phyloP scores from a whole-genome alignment of 2,888 invertebrate genomes.

The Pachliopta kotzebuea region DNA sequence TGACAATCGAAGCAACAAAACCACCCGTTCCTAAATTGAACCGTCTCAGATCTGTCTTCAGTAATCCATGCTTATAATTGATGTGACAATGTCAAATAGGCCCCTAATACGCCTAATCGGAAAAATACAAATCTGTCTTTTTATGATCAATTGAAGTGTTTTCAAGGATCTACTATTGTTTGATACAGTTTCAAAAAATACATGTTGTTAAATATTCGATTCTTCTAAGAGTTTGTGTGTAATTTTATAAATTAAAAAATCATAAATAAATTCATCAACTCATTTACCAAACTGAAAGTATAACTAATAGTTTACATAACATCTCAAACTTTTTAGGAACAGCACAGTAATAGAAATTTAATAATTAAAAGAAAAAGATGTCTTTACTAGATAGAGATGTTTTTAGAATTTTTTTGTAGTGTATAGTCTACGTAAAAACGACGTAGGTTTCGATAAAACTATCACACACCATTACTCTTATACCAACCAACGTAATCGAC shows the following conservation, averaged over 20 bases:
- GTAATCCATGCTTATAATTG: slow-evolving; percentile 79
- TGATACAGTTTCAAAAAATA: neutral
- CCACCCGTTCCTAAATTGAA: slow-evolving; percentile 60
- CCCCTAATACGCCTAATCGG: slow-evolving; percentile 71
- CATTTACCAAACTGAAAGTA: too few relatives aligned
- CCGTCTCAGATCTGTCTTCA: slow-evolving; percentile 74
- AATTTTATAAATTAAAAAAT: too few relatives aligned
- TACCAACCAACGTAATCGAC: slow-evolving; percentile 49
- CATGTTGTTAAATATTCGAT: neutral
- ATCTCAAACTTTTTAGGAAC: too few relatives aligned
- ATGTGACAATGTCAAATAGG: slow-evolving; percentile 76
- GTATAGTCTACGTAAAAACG: neutral
- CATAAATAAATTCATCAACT: too few relatives aligned
- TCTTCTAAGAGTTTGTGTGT: too few relatives aligned
- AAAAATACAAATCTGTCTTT: slow-evolving; percentile 73
- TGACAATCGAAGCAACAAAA: slow-evolving; percentile 35
- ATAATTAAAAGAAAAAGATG: too few relatives aligned
- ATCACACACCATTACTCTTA: slow-evolving; percentile 36
- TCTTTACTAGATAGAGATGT: too few relatives aligned
- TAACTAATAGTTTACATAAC: too few relatives aligned
- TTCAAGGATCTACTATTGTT: slow-evolving; percentile 8
- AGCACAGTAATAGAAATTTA: too few relatives aligned
- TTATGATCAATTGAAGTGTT: slow-evolving; percentile 70
- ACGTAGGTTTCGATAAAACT: slow-evolving; percentile 3
- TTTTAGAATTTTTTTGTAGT: neutral